These are phyloP conservation scores for Drosophila mettleri DNA, from an alignment of 2,888 invertebrate genomes.

Conservation along the genomic window DNA sequence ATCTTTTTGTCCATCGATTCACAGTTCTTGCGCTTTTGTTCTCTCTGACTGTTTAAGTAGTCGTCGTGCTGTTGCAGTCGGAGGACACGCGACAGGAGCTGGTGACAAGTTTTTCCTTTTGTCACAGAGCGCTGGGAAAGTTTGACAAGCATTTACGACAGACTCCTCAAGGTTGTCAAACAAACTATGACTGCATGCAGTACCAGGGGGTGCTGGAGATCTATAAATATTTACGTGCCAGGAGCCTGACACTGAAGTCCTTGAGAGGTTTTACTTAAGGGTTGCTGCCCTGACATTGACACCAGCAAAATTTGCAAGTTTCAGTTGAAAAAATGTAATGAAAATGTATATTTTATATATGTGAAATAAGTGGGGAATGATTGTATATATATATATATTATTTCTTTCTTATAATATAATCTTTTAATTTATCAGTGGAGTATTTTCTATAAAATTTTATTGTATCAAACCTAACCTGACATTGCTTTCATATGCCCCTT, in stretches of 20 bases:
- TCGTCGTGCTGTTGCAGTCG: conserved; percentile 73
- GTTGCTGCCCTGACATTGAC: background rate
- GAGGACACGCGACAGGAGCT: conserved; percentile 81
- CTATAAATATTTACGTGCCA: conserved; percentile 4
- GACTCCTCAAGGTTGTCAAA: conserved; percentile 47
- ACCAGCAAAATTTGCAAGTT: background rate
- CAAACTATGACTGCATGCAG: conserved; percentile 15
- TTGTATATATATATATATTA: no score
- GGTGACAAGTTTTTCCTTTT: conserved; percentile 69
- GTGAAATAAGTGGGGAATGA: no score
- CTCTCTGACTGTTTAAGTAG: conserved; percentile 70
- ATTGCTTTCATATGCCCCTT: background rate
- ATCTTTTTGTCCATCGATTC: conserved; percentile 63
- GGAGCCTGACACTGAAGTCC: conserved; percentile 40
- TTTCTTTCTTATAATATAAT: no score
- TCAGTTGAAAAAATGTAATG: background rate
- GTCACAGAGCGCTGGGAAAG: conserved; percentile 43
- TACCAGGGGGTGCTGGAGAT: conserved; percentile 6
- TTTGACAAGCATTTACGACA: conserved; percentile 24
- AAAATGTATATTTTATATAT: background rate
- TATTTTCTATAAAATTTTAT: background rate
- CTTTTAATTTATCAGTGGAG: no score
- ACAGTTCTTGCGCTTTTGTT: conserved; percentile 35
- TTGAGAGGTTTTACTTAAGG: conserved; percentile 21
- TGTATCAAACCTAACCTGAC: background rate